A percentile compares a stretch with the other conserved stretches of the same genome.
Evolutionary conservation across 53 echinoderm and acorn worm genomes (phyloP).

Genomic region (Stichopus horrens): DNA sequence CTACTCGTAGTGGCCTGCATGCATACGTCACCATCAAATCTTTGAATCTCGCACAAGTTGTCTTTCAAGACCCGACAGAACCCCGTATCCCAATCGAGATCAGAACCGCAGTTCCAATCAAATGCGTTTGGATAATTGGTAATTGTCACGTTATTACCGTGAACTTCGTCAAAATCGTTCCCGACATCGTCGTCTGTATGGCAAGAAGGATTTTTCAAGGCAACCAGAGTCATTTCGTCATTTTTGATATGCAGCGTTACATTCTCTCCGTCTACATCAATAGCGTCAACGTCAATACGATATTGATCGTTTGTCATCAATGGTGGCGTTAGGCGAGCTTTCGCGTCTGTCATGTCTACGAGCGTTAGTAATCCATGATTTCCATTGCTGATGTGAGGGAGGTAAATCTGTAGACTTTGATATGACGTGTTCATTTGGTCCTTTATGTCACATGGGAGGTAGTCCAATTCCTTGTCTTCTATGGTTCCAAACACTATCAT

Average conservation of each 20-base stretch:
- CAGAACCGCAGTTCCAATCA: not conserved
- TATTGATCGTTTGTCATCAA: not conserved
- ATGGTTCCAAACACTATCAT: not conserved
- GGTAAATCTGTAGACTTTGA: not conserved
- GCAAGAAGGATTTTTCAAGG: not conserved
- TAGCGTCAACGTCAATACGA: not conserved
- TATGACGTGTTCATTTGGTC: not conserved
- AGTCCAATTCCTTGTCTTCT: not conserved
- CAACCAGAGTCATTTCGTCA: not conserved
- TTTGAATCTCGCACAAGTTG: not conserved
- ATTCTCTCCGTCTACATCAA: not conserved
- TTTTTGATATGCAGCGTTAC: not conserved
- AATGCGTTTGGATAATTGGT: not conserved
- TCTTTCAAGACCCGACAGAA: not conserved
- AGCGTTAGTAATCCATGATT: not conserved
- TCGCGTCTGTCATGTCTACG: not conserved
- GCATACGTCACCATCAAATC: not conserved
- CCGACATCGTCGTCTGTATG: not conserved
- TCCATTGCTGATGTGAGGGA: not conserved
- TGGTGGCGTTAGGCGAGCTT: not conserved
- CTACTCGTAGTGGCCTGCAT: not conserved
- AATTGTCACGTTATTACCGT: not conserved
- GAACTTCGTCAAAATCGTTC: not conserved
- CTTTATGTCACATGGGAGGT: not conserved
- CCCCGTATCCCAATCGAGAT: not conserved